Percentiles rank a stretch among this genome's conserved stretches.
Evolutionary conservation across 2,113 vertebrate genomes (phyloP).

Genomic region (Porphyrio hochstetteri): DNA sequence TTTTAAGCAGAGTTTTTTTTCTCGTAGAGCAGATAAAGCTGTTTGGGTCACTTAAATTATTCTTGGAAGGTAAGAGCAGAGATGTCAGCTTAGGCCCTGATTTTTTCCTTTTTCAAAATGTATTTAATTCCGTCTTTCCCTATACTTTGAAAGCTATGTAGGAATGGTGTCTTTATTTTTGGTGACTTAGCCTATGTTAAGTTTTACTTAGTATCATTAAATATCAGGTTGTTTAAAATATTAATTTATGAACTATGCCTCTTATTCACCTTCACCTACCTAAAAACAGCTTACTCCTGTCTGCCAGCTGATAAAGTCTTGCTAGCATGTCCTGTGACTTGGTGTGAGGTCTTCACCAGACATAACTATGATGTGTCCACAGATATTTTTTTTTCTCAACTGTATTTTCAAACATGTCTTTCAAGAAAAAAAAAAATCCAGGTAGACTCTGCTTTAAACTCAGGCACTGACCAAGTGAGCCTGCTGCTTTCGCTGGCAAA

Average conservation of each 20-base stretch:
- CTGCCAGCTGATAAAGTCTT: not conserved
- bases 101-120: not conserved
- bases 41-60: not conserved
- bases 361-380: not conserved
- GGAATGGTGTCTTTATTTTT: not conserved
- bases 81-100: not conserved
- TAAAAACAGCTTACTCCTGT: not conserved
- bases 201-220: not conserved
- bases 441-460: not conserved
- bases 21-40: not conserved
- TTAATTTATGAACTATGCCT: not conserved
- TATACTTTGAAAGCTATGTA: not conserved
- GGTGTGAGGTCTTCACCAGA: not conserved
- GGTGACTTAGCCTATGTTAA: not conserved
- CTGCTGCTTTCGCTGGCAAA: not conserved
- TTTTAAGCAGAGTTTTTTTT: not conserved
- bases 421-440: not conserved
- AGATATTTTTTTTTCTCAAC: not conserved
- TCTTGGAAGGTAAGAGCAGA: not conserved
- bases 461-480: rapidly evolving
- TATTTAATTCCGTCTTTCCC: not conserved
- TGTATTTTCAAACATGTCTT: too few species aligned
- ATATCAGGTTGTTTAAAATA: not conserved
- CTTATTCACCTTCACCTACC: not conserved
- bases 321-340: not conserved